Evolutionary conservation across 2,113 vertebrate species (phyloP), one percentile per base, ranked within the genome.

Genomic region (Fregetta grallaria): DNA sequence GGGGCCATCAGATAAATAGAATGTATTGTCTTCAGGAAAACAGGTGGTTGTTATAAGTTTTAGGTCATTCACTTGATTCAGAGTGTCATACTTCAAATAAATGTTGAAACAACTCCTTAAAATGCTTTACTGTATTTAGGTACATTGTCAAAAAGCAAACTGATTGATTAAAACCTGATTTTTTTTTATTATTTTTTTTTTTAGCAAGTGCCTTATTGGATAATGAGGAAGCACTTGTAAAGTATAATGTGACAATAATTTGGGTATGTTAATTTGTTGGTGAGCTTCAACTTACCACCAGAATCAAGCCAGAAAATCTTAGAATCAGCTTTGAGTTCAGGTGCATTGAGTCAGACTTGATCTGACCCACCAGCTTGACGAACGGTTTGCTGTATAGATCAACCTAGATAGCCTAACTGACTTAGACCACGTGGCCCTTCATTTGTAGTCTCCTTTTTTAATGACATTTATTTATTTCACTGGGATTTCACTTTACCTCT

Each of bases 391-490:
- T 68, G 5, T 77, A 9, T 25, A 58, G 32, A 58, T 30, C 45
- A 38, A 1, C 10, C 21, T n/a, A 52, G 13, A 40, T 10, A 50
- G 32, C 10, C 23, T 61, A 55, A 52, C 23, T 59, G n/a, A 42
- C 52, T 55, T 45, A 49, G 21, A n/a, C 11, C 19, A 32, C 0
- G 0, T 50, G 19, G 10, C 10, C 7, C 32, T 88, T 15, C 32
- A n/a, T 73, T 75, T 65, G 10, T 12, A 38, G 10, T 30, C 23
- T 67, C 22, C 25, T 34, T 27, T 82, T 79, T n/a, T 13, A 62
- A 56, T 29, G 10, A 11, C 18, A 68, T 23, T 40, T 56, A 23
- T 40, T 74, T 81, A 14, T 76, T 70, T 79, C 25, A 59, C 44
- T 79, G 18, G 26, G 14, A 79, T 32, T 82, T 82, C 10, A 47